Evolutionary conservation across 2,888 invertebrate species (phyloP).

Genomic region (Melangyna quadrimaculata): DNA sequence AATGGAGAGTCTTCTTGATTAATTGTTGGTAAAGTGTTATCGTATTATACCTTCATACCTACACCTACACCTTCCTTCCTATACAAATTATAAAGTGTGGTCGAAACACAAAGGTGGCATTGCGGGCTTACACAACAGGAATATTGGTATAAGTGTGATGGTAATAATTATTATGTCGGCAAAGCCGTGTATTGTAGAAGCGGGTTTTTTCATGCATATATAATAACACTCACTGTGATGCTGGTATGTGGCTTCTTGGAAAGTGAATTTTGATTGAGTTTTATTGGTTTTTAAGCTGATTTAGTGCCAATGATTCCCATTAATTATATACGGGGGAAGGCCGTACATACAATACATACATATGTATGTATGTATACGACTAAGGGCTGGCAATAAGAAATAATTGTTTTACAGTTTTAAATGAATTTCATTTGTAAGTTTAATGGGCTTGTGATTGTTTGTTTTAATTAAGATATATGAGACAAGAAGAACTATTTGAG

Average conservation of each 20-base stretch:
- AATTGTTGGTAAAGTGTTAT: slow-evolving; percentile 61
- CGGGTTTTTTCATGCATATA: background rate
- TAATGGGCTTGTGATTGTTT: background rate
- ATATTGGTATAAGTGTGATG: background rate
- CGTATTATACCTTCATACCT: background rate
- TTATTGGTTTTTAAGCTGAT: slow-evolving; percentile 52
- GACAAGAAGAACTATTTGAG: too few species aligned
- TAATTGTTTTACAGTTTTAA: background rate
- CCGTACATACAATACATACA: too few species aligned
- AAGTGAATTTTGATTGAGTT: slow-evolving; percentile 48
- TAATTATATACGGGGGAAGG: background rate
- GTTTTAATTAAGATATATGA: background rate
- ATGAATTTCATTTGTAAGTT: background rate
- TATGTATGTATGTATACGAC: background rate
- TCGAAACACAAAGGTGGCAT: background rate
- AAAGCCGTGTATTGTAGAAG: background rate
- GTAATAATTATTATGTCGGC: slow-evolving; percentile 1
- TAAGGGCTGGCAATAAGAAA: background rate
- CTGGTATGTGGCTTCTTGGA: background rate
- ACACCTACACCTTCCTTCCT: background rate
- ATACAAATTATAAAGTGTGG: slow-evolving; percentile 24
- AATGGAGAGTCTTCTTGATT: slow-evolving; percentile 60
- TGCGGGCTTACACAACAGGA: background rate
- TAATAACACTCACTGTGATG: background rate
- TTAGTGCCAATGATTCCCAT: slow-evolving; percentile 1